phyloP scores from a whole-genome alignment of 2,888 invertebrate genomes.

The Zygaena filipendulae region DNA sequence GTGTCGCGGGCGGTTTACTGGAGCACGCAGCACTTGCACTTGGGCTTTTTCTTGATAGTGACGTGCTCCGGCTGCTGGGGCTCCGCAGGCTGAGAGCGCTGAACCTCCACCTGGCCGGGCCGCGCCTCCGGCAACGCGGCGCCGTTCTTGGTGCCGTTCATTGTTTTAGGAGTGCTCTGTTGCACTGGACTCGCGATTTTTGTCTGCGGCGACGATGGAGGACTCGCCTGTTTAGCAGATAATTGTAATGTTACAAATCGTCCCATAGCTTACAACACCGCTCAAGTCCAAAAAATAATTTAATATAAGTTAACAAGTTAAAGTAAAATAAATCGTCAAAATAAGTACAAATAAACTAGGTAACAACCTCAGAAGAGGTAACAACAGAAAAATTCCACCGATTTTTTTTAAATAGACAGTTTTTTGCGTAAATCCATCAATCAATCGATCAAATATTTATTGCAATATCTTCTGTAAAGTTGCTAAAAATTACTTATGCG shows the following conservation, averaged over 20 bases:
- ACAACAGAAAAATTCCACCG: too few relatives aligned
- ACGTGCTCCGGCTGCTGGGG: slow-evolving; percentile 90
- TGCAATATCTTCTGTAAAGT: too few relatives aligned
- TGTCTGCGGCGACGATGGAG: slow-evolving; percentile 47
- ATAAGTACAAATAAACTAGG: too few relatives aligned
- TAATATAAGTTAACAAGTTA: slow-evolving; percentile 1
- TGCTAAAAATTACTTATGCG: too few relatives aligned
- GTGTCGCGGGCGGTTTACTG: slow-evolving; percentile 76
- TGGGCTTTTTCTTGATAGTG: slow-evolving; percentile 93
- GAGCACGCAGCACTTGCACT: slow-evolving; percentile 94
- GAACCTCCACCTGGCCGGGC: slow-evolving; percentile 74
- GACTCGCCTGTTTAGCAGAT: slow-evolving; percentile 31
- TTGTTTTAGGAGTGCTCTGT: slow-evolving; percentile 43
- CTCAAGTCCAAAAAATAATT: not conserved
- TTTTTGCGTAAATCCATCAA: too few relatives aligned
- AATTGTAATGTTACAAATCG: not conserved
- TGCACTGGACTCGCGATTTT: slow-evolving; percentile 39
- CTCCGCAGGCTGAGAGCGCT: slow-evolving; percentile 79
- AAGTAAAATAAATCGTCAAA: too few relatives aligned
- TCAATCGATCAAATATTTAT: too few relatives aligned
- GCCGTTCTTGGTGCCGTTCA: slow-evolving; percentile 63
- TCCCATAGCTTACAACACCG: not conserved
- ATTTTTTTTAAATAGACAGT: too few relatives aligned
- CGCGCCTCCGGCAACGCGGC: slow-evolving; percentile 35
- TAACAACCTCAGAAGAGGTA: too few relatives aligned